A percentile compares a stretch with the other conserved stretches of the same genome.
Conservation (phyloP, 1,140 invertebrate species). For the Philopotamus ludificatus region DNA sequence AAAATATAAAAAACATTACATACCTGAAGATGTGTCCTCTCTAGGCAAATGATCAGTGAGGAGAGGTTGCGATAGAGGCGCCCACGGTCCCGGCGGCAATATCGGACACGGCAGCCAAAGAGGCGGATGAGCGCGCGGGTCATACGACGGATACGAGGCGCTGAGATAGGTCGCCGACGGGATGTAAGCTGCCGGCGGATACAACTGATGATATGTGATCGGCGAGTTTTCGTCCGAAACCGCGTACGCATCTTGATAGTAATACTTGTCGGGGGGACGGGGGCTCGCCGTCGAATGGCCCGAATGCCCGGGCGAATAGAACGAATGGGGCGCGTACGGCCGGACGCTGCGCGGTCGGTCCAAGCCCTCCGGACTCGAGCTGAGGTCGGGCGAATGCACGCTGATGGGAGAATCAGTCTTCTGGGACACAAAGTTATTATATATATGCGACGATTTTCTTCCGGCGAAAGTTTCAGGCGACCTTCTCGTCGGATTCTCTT, state of each 20-base stretch:
- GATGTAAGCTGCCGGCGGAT: conserved; percentile 44
- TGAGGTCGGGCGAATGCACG: conserved; percentile 49
- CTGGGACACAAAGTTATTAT: conserved; percentile 18
- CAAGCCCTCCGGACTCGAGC: conserved; percentile 45
- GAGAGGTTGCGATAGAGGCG: conserved; percentile 50
- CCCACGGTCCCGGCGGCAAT: conserved; percentile 48
- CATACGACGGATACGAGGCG: conserved; percentile 47
- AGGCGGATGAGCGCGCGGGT: conserved; percentile 42
- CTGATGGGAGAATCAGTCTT: conserved; percentile 51
- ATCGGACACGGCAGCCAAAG: conserved; percentile 43
- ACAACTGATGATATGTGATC: conserved; percentile 46
- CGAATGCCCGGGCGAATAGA: conserved; percentile 44
- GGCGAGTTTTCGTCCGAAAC: conserved; percentile 29
- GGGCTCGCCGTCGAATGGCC: conserved; percentile 39
- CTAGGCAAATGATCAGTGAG: conserved; percentile 52
- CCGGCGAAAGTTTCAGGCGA: conserved; percentile 47
- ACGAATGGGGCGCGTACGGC: conserved; percentile 35
- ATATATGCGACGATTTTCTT: conserved; percentile 43
- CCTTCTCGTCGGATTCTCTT: conserved; percentile 43
- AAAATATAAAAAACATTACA: background rate
- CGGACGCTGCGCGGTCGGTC: conserved; percentile 41
- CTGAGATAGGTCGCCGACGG: conserved; percentile 44
- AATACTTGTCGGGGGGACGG: conserved; percentile 41
- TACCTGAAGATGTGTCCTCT: conserved; percentile 54
- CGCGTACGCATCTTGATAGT: conserved; percentile 40